Evolutionary conservation across 64 coral and sea anemone species (phyloP), one percentile per base, ranked within the genome.

Genomic region (Stichodactyla mertensii): DNA sequence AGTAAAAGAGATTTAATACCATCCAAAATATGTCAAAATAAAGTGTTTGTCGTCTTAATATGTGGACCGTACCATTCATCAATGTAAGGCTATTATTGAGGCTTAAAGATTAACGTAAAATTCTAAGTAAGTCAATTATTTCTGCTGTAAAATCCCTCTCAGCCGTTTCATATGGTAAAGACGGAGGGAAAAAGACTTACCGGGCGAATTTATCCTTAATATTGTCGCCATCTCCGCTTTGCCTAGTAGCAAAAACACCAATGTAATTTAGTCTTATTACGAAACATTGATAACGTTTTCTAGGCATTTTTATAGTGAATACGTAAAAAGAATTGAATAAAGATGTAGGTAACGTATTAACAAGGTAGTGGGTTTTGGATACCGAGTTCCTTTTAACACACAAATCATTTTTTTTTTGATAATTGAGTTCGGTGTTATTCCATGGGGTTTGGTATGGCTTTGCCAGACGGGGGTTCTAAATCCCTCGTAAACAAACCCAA

Each of bases 151-250:
- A 58, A 15, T 58, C 14, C 56, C 14, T 69, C n/a, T 20, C 19
- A 69, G 19, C 18, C 18, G 19, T 69, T 9, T 69, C 8, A 69
- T 23, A 31, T 13, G 69, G 9, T 26, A 26, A 31, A 31, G 27
- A 74, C 0, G 62, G 7, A 20, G 22, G 22, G 18, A 28, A n/a
- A 7, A 10, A 10, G 0, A 71, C 82, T 55, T 91, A 91, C 89
- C 89, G 86, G 23, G 89, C 89, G 54, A 91, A 91, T 79, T 91
- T 91, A 22, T 91, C 89, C 51, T 91, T 91, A 51, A 86, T 86
- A 54, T 80, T 86, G 24, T 91, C 89, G 15, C 71, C 27, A 18
- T 83, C 84, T 36, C 74, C 85, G 36, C 83, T 86, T 59, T 57
- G 62, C 54, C 84, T 55, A 57, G 51, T 2, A 78, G 56, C 54